A percentile compares a stretch with the other conserved stretches of the same genome.
These are phyloP conservation scores for Bucco capensis DNA, from an alignment of 2,113 vertebrate genomes.

Conservation along the genomic window DNA sequence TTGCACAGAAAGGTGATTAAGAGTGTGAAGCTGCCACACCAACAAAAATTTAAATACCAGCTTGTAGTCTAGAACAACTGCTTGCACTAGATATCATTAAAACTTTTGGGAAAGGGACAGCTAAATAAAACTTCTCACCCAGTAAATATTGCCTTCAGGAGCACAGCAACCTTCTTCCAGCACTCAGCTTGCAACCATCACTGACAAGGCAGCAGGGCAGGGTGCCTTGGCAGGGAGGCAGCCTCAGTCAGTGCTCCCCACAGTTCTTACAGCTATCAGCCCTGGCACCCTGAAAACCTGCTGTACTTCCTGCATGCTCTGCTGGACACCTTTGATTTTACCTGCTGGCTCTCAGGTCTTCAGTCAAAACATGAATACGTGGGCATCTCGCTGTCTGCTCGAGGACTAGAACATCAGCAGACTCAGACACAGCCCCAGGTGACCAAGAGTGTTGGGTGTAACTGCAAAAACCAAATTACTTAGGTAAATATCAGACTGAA, in stretches of 20 bases:
- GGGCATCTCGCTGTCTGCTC: fast-evolving
- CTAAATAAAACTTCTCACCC: not conserved
- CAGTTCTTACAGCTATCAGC: not conserved
- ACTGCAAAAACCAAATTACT: not conserved
- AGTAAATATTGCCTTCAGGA: not conserved
- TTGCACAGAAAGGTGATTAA: not conserved
- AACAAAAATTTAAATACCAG: not conserved
- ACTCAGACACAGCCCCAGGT: fast-evolving
- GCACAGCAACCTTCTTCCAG: not conserved
- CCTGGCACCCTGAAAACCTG: not conserved
- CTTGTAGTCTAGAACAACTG: not conserved
- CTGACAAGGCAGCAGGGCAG: not conserved
- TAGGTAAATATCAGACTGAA: not conserved
- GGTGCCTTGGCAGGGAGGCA: not conserved
- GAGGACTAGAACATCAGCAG: fast-evolving
- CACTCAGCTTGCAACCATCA: not conserved
- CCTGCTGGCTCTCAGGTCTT: not conserved
- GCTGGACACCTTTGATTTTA: not conserved
- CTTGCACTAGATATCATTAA: not conserved
- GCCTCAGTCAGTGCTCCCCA: not conserved
- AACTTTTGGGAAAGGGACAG: not conserved
- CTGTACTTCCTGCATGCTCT: not conserved
- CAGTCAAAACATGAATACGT: not conserved
- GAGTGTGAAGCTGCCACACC: not conserved
- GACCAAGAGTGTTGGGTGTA: not conserved